These are phyloP conservation scores for Invenusta paracnida DNA, from an alignment of 2,888 invertebrate species.

Conservation along the genomic window DNA sequence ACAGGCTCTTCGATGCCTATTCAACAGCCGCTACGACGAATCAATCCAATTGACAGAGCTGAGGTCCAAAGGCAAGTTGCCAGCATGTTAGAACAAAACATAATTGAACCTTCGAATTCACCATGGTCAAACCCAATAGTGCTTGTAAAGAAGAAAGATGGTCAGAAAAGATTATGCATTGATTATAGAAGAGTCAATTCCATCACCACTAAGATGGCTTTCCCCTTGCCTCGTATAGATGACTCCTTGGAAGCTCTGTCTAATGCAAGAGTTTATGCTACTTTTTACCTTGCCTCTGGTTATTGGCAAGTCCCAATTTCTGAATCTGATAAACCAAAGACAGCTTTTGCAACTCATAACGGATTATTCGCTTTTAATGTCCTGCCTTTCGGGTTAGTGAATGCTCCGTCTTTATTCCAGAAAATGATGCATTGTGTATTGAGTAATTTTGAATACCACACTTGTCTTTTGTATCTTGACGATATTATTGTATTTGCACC, in stretches of 20 bases:
- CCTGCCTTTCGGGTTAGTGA: background rate
- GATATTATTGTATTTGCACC: background rate
- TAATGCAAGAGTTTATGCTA: background rate
- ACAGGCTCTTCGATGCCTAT: background rate
- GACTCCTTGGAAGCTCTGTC: background rate
- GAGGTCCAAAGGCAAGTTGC: background rate
- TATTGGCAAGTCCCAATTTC: background rate
- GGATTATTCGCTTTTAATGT: background rate
- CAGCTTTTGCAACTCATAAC: background rate
- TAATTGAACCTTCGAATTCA: background rate
- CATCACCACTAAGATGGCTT: background rate
- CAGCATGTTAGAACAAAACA: background rate
- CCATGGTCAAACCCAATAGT: background rate
- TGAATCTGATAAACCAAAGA: background rate
- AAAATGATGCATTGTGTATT: background rate
- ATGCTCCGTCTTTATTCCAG: background rate
- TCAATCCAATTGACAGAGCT: background rate
- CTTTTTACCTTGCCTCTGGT: background rate
- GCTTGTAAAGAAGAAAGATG: background rate
- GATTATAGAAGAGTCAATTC: background rate
- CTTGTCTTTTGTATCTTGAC: background rate
- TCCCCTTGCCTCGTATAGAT: background rate
- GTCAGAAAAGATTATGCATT: background rate
- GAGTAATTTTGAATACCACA: background rate
- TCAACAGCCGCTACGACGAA: background rate